Evolutionary conservation across 2,888 invertebrate genomes (phyloP), one percentile per base, ranked within the genome.

Genomic region (Helleia helle): DNA sequence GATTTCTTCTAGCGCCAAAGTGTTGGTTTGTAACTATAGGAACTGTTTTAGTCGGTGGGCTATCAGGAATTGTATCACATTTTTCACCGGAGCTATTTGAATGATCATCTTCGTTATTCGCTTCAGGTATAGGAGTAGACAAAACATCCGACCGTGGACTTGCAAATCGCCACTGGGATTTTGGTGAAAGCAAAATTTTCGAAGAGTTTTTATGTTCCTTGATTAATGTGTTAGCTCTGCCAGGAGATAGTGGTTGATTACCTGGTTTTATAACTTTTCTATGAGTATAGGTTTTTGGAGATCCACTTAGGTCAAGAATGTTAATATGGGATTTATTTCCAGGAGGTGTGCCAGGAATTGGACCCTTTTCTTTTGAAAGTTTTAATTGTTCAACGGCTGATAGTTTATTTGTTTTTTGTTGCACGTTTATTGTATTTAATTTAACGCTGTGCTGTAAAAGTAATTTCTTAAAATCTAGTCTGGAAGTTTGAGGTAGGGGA

Each of bases 81-180:
- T 86, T 86, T 57, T 89, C 88, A 18, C 86, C 81, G 11, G 88
- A 88, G 55, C 87, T 88, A 48, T 87, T 88, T 1, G 88, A 87
- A 54, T n/a, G n/a, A n/a, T 93, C 92, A 59, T 94, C 94, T 60
- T 93, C 93, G 58, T 92, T 90, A 57, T 88, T 86, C 52, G 91
- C 95, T 84, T 95, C 95, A 27, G 91, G 91, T 67, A 95, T 95
- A 42, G 94, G 93, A 31, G 93, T 92, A 28, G 94, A 93, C 60
- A 95, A 88, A 39, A 95, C 93, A 59, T 95, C 93, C 13, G 92
- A 93, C 55, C 94, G 85, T 1, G 91, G 92, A 51, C 89, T 91
- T 25, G 90, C 87, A 57, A 92, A 91, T 49, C 91, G 80, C 91
- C 92, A 92, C 46, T 88, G 89, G 0, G 91, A 90, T 48, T 90